Conservation (phyloP, 2,888 invertebrate genomes). For the Xylota segnis region DNA sequence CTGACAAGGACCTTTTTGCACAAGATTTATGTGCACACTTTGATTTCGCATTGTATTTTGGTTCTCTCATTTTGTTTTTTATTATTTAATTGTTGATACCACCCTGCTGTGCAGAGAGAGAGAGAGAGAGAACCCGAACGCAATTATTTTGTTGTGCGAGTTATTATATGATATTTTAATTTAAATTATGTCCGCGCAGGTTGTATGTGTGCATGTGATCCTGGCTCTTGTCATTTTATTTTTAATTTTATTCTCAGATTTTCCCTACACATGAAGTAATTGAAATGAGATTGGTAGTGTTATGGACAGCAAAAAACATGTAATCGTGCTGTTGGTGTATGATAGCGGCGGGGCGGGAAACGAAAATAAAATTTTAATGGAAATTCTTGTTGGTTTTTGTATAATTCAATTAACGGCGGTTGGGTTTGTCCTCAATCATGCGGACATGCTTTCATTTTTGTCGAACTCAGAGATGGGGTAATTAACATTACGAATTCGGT, state of each 20-base stretch:
- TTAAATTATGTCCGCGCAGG: conserved; percentile 42
- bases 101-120: not conserved
- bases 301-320: conserved; percentile 22
- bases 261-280: conserved; percentile 23
- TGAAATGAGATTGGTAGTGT: conserved; percentile 52
- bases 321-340: not conserved
- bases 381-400: conserved; percentile 64
- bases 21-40: conserved; percentile 51
- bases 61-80: conserved; percentile 11
- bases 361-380: conserved; percentile 49
- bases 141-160: conserved; percentile 57
- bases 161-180: conserved; percentile 62
- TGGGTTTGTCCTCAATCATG: conserved; percentile 57
- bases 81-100: conserved; percentile 30
- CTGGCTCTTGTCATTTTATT: conserved; percentile 35
- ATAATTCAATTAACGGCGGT: conserved; percentile 61
- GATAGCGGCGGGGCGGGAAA: not conserved
- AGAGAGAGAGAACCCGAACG: conserved; percentile 11
- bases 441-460: conserved; percentile 51
- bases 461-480: conserved; percentile 29
- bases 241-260: conserved; percentile 31
- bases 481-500: conserved; percentile 38
- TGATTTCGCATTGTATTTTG: conserved; percentile 40
- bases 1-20: conserved; percentile 38
- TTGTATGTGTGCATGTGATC: not conserved